Conservation (phyloP, 64 coral and sea anemone genomes). For the Stichodactyla helianthus region DNA sequence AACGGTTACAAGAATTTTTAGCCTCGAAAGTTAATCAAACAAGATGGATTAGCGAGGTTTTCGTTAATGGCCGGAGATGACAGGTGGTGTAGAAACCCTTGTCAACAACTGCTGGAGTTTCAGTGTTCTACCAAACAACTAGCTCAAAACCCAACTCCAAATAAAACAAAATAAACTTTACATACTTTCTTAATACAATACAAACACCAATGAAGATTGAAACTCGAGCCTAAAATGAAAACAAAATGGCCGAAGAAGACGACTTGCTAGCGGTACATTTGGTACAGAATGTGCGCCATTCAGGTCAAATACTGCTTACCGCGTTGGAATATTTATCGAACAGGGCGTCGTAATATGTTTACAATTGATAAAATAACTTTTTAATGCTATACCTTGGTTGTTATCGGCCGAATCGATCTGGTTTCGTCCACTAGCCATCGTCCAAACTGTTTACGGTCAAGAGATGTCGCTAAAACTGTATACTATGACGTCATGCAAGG, state of each 20-base stretch:
- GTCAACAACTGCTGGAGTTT: neutral
- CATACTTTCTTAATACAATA: neutral
- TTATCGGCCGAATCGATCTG: neutral
- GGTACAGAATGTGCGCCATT: neutral
- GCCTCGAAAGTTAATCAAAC: neutral
- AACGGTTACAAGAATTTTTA: neutral
- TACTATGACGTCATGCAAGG: neutral
- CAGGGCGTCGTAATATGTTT: neutral
- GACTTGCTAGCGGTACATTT: neutral
- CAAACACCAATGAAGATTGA: neutral
- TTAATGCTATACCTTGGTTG: neutral
- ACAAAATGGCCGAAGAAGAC: neutral
- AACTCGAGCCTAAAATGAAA: neutral
- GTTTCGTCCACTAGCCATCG: neutral
- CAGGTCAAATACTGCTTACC: neutral
- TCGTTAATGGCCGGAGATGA: neutral
- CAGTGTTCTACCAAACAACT: neutral
- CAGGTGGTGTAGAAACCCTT: neutral
- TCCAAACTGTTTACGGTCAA: neutral
- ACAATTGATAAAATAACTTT: neutral
- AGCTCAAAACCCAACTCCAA: neutral
- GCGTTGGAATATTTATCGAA: neutral
- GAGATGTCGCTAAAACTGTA: neutral
- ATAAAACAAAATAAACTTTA: neutral
- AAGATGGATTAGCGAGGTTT: neutral